Percentiles rank a stretch among this genome's conserved stretches.
These are phyloP conservation scores for Ormyrus thymus DNA, from an alignment of 2,888 invertebrate species.

Conservation along the genomic window DNA sequence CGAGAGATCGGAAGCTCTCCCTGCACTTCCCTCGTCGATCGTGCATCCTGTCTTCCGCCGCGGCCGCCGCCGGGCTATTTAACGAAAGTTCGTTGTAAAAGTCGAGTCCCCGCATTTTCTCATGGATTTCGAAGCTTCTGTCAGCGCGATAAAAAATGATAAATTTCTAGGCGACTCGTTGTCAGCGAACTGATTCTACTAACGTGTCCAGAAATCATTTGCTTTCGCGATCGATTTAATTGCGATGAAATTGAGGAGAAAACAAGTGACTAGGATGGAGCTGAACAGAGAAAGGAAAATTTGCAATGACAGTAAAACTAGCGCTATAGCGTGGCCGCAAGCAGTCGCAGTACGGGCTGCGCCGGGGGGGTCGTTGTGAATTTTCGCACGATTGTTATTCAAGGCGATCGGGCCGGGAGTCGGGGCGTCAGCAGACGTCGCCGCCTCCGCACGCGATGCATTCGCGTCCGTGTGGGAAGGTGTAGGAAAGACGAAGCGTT, in stretches of 20 bases:
- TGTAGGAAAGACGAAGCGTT: constrained; percentile 57
- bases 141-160: too few relatives aligned
- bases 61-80: constrained; percentile 23
- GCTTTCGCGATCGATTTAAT: constrained; percentile 12
- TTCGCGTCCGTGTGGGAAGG: constrained; percentile 43
- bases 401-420: constrained; percentile 36
- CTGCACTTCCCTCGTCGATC: constrained; percentile 48
- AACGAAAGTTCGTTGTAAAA: constrained; percentile 22
- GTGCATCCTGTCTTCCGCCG: background rate
- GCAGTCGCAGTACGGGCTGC: background rate
- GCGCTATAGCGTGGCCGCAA: too few relatives aligned
- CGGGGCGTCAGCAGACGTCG: background rate
- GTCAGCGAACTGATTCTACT: too few relatives aligned
- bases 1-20: constrained; percentile 50
- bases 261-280: background rate
- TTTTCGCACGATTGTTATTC: constrained; percentile 58
- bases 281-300: background rate
- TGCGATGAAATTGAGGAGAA: background rate
- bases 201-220: background rate
- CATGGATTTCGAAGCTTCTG: too few relatives aligned
- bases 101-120: background rate
- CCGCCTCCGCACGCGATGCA: constrained; percentile 48
- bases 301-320: too few relatives aligned
- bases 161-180: too few relatives aligned
- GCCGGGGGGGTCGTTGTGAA: constrained; percentile 3